Evolutionary conservation across 1,140 invertebrate genomes (phyloP), one percentile per base, ranked within the genome.

Genomic region (Hycleus cichorii): DNA sequence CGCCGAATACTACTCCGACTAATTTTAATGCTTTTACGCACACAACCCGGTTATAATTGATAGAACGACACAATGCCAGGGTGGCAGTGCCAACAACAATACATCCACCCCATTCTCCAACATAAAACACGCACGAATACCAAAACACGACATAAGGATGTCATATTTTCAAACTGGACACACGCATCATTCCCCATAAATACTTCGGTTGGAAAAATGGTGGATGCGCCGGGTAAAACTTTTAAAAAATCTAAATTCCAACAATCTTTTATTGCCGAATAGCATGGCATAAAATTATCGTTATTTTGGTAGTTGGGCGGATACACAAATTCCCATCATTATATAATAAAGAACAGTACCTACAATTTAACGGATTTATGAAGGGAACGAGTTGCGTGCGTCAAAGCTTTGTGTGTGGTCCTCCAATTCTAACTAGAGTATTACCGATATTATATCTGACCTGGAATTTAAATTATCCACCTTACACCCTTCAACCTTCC

Each of bases 1-100:
- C 51, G 62, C 57, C 58, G 58, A 67, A 64, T 63, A 62, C 54
- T 64, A 64, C 65, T 67, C 60, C 45, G 60, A 48, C 65, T 67
- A 67, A 67, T 67, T 67, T 67, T 67, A 67, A 67, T 67, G 63
- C 65, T 58, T 64, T 58, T 67, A 67, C 59, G 65, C 65, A 67
- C 65, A 67, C 65, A 67, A 67, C 63, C 44, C 47, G 51, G 44
- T 48, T 44, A 55, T 64, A 64, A 67, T 67, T 67, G 65, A 67
- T 67, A 63, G 60, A 57, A 57, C 57, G 43, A 32, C 43, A 32
- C 32, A 32, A 32, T 32, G 7, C 40, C 57, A 39, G 54, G 53
- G 59, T 54, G 47, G 49, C 47, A 47, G 32, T 32, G 58, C 47
- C 48, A 56, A 7, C 32, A 32, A 32, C 7, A 32, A 32, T 3